These are phyloP conservation scores for Drosophila varians DNA, from an alignment of 1,140 invertebrate species.

Conservation along the genomic window DNA sequence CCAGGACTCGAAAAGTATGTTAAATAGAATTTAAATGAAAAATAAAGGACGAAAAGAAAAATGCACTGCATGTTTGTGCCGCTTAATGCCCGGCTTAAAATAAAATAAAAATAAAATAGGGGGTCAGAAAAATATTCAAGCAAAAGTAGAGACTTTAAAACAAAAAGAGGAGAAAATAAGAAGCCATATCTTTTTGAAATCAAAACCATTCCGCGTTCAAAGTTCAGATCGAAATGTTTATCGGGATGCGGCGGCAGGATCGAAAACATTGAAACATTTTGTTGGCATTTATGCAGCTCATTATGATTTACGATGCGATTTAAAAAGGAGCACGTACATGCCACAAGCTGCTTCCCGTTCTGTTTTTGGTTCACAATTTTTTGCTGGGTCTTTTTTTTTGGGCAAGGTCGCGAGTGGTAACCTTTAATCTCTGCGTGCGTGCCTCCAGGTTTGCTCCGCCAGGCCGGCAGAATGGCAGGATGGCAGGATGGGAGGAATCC, in stretches of 20 bases:
- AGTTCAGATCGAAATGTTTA: slow-evolving; percentile 59
- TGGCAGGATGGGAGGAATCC: neutral
- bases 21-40: too few species aligned
- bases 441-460: slow-evolving; percentile 33
- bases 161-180: neutral
- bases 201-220: slow-evolving; percentile 4
- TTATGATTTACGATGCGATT: slow-evolving; percentile 73
- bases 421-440: slow-evolving; percentile 76
- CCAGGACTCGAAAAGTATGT: too few species aligned
- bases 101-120: too few species aligned
- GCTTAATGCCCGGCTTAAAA: too few species aligned
- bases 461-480: too few species aligned
- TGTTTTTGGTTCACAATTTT: slow-evolving; percentile 2
- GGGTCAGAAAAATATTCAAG: neutral
- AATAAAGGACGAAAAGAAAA: neutral
- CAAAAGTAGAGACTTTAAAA: too few species aligned
- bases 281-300: slow-evolving; percentile 77
- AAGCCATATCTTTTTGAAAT: slow-evolving; percentile 3
- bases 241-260: slow-evolving; percentile 60
- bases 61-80: too few species aligned
- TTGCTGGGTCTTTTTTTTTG: slow-evolving; percentile 2
- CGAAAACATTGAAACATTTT: slow-evolving; percentile 78
- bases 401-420: slow-evolving; percentile 78
- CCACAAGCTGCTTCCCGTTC: slow-evolving; percentile 67
- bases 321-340: slow-evolving; percentile 71